Base-by-base conservation (phyloP, 2,113 vertebrate genomes). In the Melanerpes aurifrons region DNA sequence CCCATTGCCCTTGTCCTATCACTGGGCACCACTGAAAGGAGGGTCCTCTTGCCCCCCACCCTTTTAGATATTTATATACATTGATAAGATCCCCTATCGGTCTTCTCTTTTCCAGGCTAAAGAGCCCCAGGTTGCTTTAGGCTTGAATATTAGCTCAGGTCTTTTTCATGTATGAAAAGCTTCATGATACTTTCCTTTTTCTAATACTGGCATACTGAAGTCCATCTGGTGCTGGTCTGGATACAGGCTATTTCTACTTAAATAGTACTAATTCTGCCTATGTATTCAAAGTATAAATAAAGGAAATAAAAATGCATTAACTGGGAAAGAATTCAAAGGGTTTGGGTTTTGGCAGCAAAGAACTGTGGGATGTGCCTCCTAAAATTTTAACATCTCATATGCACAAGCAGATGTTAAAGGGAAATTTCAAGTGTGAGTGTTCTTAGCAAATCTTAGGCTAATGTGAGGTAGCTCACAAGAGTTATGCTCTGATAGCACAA, bases 211-310 rank as follows among this genome's bases (percentile, higher is more conserved):
- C 25, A 37, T 35, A 17, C n/a, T 77, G n/a, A 86, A 56, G 22
- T 72, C 35, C 48, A 77, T 11, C 20, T 45, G 68, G 25, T 24
- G 18, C 22, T 29, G 15, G 7, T 90, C 70, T 89, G 48, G 22
- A 57, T 68, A 19, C 19, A 68, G 37, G 25, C n/a, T 71, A 9
- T 70, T 73, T 88, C 47, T 80, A 1, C 8, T 48, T 59, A 20
- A 1, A 25, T 45, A 29, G 2, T 1, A 0, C 57, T 66, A 62
- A 19, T 87, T 77, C 15, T 80, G 12, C 9, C 13, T 53, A 0
- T 53, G 21, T 58, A 62, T 68, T 58, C 59, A 43, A 29, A 59
- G 3, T 68, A 9, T 29, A 57, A 68, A 47, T 19, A 82, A 82
- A 24, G 10, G 48, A 50, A 50, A 50, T 50, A 22, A 50, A 50